Evolutionary conservation across 1,140 invertebrate species (phyloP), one percentile per base, ranked within the genome.

Genomic region (Platyscapa corneri): DNA sequence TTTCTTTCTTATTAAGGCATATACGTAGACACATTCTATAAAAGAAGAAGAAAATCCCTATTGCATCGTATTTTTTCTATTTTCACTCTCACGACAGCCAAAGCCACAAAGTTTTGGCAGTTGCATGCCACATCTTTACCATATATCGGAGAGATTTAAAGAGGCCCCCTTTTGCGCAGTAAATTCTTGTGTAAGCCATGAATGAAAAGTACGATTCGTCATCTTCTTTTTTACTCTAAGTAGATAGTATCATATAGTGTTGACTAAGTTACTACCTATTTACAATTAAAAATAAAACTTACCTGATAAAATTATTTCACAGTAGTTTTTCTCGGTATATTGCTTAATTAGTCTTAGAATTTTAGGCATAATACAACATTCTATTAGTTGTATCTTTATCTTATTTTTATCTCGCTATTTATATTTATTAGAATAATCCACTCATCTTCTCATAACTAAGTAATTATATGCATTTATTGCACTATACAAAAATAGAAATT

Each of bases 131-230:
- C 74, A 32, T 75, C 46, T 75, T 80, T 65, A 16, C 34, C 34
- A 56, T 78, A 82, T 32, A 82, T 70, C 60, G 70, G 12, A 74
- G 53, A 75, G 77, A 74, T 86, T 80, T 82, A 82, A 82, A 67
- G 67, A 60, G 49, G n/a, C 78, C 72, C 53, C 82, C 34, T 80
- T 79, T 81, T 65, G 77, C 83, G 88, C 88, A 91, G 90, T 91
- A 91, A 90, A 90, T 91, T 91, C 89, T 91, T 88, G 87, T 91
- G 87, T 90, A 92, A 88, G 89, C 89, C 89, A 88, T 42, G 30
- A 60, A 80, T 60, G 76, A 74, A 84, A n/a, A 79, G 76, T 60
- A 42, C 42, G 37, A 84, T 67, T 60, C 34, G n/a, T 78, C 32
- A 39, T 2, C 20, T 37, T 6, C 18, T 32, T 70, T 70, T 70